Base-by-base conservation (phyloP, 2,113 vertebrate species). In the Callaeas wilsoni region DNA sequence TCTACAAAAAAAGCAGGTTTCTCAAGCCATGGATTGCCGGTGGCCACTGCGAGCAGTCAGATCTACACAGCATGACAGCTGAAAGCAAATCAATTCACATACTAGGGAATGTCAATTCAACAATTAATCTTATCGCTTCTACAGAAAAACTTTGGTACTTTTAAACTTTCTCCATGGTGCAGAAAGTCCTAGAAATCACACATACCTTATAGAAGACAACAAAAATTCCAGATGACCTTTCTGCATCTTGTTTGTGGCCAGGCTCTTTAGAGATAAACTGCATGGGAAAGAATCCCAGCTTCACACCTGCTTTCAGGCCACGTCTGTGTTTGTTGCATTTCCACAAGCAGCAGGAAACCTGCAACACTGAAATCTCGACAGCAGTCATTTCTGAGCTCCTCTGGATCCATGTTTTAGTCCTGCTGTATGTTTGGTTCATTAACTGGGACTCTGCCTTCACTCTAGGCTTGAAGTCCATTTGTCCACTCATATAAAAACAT, bases 31-130 rank as follows among this genome's bases (percentile, higher is more conserved):
- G 16, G 9, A 3, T 39, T 52, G 15, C 42, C 32, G 29, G 21
- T 44, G 49, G 27, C 42, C 65, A 25, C 21, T 80, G 10, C 0
- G 3, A 60, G 26, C 35, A 50, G 33, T n/a, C 37, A 62, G 42
- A 23, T 10, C 33, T 26, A 23, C 35, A n/a, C 14, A 49, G 71
- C 14, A 3, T 4, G 14, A 32, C 4, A 16, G 32, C 50, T 22
- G 35, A 73, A 64, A 21, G 32, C 1, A 4, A 22, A 23, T 2
- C 0, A 0, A 32, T 4, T 32, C 30, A 3, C 25, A 8, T 7
- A 8, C 32, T 2, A 13, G 29, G 46, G 22, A 62, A 37, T 1
- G 22, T 19, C 5, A 3, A n/a, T 22, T 32, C 57, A 47, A 44
- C 37, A 42, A 30, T 19, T 19, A 30, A 39, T 9, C 47, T 21